Evolutionary conservation across 1,140 invertebrate species (phyloP).

Genomic region (Potamilus streckersoni): DNA sequence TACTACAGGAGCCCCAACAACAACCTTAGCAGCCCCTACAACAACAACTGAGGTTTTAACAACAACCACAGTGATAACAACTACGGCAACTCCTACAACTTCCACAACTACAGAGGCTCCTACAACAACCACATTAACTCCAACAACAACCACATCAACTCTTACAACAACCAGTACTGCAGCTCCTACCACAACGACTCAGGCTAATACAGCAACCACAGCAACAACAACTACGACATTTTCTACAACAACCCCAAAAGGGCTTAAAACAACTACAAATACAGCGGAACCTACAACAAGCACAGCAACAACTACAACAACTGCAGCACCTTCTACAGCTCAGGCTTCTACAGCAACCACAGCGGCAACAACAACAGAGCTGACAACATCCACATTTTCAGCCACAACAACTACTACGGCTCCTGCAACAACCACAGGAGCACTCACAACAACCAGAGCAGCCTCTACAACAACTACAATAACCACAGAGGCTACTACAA

Average conservation of each 20-base stretch:
- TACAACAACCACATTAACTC: background rate
- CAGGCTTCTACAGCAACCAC: background rate
- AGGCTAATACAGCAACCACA: background rate
- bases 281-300: background rate
- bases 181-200: conserved; percentile 1
- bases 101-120: background rate
- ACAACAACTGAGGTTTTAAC: too few species aligned
- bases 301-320: background rate
- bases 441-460: too few species aligned
- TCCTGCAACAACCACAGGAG: background rate
- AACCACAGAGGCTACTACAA: background rate
- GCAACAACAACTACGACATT: background rate
- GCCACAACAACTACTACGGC: background rate
- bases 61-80: background rate
- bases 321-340: background rate
- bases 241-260: background rate
- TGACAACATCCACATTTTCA: background rate
- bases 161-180: background rate
- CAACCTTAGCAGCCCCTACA: too few species aligned
- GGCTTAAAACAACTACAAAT: background rate
- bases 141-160: too few species aligned
- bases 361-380: too few species aligned
- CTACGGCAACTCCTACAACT: background rate
- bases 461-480: background rate
- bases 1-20: too few species aligned